Base-by-base conservation (phyloP, 2,888 invertebrate genomes). In the Eupithecia tripunctaria region DNA sequence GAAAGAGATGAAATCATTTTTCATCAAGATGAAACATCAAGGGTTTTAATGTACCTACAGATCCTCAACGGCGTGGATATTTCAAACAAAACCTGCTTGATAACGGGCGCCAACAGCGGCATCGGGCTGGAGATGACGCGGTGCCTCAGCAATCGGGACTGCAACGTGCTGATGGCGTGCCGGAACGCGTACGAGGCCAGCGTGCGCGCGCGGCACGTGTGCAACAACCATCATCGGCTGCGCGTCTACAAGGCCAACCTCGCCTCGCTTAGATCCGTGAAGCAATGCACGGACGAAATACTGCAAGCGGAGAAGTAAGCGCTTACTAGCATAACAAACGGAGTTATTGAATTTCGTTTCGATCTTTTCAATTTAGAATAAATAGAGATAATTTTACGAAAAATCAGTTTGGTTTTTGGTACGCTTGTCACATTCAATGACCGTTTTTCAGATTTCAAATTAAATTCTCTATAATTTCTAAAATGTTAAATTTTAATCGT, bases 81-180 rank as follows among this genome's bases (percentile, higher is more conserved):
- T 75, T 96, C 96, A 65, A 96, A 96, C 2, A 97, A 97, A 90
- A 94, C 97, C 70, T 98, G 97, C 10, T 90, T 99, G 15, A 95
- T 99, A 51, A 99, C 99, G 18, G 99, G 99, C n/a, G 97, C 98
- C 0, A 99, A 97, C 89, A 95, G 96, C 80, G 99, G 99, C n/a
- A 98, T 99, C 82, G 99, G 99, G 18, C 96, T 96, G 87, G 99
- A 99, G 94, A 98, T 98, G 43, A 97, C 98, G 0, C 95, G 96
- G 76, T 97, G 97, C 2, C 89, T 99, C 74, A 97, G 96, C 18
- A 95, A 96, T 56, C 97, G 97, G 85, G 97, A 98, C 18, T 98
- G 98, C 85, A 96, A 96, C 66, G 97, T 99, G 1, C 95, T 98
- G 56, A 95, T 99, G 89, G 98, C 98, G 0, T 99, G 98, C 86